Conservation (phyloP, 1,140 invertebrate genomes). For the Microplitis mediator region DNA sequence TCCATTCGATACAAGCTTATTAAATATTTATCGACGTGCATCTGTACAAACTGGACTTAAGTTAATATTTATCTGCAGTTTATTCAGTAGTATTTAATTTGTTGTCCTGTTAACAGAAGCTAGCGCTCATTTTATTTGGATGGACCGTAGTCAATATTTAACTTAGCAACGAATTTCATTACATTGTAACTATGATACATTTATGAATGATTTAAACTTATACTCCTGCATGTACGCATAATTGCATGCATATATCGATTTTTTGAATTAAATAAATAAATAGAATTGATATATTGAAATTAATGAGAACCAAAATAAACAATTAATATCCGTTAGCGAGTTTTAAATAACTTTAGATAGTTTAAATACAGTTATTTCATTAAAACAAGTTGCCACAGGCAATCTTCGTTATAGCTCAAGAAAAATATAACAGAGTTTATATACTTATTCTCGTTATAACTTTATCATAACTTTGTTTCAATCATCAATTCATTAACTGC, state of each 20-base stretch:
- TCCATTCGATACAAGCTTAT: background rate
- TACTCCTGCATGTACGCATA: background rate
- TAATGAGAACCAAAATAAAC: no score
- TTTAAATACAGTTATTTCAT: no score
- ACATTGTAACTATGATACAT: constrained; percentile 33
- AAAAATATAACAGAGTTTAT: constrained; percentile 7
- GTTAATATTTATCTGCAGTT: background rate
- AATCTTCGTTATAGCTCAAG: background rate
- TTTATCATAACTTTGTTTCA: constrained; percentile 36
- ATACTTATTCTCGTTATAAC: constrained; percentile 16
- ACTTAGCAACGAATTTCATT: constrained; percentile 15
- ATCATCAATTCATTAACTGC: constrained; percentile 32
- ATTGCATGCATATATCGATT: background rate
- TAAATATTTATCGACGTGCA: background rate
- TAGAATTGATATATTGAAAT: no score
- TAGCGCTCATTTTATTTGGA: background rate
- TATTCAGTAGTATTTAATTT: no score
- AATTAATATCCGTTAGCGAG: no score
- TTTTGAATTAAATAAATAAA: no score
- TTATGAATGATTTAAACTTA: constrained; percentile 1
- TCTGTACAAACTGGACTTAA: background rate
- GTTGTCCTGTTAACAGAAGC: background rate
- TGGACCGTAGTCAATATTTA: background rate
- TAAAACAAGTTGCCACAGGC: background rate
- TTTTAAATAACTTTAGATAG: no score